Evolutionary conservation across 2,113 vertebrate species (phyloP).

Genomic region (Gavialis gangeticus): DNA sequence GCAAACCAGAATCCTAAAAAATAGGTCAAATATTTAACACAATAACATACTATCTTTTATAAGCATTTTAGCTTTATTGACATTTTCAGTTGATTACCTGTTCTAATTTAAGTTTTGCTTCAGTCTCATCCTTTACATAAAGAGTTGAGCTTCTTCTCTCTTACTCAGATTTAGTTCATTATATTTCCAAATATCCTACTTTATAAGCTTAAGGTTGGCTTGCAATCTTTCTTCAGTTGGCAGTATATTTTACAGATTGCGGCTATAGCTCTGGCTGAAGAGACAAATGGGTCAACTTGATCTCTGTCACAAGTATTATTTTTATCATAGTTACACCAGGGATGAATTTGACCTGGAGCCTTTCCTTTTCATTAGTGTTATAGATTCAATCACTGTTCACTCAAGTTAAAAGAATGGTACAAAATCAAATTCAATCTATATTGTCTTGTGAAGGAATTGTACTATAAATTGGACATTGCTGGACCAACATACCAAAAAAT

Average conservation of each 20-base stretch:
- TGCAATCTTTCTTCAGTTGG: neutral
- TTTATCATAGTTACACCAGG: neutral
- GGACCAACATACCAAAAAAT: neutral
- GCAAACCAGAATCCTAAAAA: neutral
- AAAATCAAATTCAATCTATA: neutral
- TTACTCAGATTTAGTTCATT: neutral
- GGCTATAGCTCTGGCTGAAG: neutral
- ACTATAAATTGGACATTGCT: neutral
- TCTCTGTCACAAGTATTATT: neutral
- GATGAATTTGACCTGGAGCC: neutral
- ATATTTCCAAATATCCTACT: neutral
- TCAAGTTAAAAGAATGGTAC: conserved; percentile 30
- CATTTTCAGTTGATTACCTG: neutral
- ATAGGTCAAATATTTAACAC: neutral
- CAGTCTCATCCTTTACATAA: neutral
- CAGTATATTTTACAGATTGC: neutral
- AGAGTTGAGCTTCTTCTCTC: neutral
- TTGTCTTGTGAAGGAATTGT: conserved; percentile 3
- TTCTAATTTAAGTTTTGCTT: neutral
- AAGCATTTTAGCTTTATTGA: neutral
- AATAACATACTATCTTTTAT: neutral
- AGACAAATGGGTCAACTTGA: neutral
- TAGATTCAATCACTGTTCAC: neutral
- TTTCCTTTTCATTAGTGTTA: conserved; percentile 19
- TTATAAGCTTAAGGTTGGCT: neutral